Evolutionary conservation across 2,888 invertebrate species (phyloP).

Genomic region (Nemotelus pantherinus): DNA sequence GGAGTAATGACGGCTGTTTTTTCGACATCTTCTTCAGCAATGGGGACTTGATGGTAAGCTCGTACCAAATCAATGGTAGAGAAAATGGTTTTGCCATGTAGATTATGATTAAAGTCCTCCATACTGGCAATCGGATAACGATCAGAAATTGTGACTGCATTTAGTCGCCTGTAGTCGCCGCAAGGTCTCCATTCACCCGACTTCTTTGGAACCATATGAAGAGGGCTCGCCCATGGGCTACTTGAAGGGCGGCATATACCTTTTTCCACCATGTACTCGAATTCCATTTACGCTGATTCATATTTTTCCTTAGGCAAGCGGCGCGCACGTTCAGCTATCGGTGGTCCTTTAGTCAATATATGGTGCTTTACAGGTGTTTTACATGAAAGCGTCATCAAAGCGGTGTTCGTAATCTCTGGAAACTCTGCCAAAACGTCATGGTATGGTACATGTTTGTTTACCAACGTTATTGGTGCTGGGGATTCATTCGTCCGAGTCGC

Average conservation of each 20-base stretch:
- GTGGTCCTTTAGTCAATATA: background rate
- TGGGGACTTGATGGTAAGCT: slow-evolving; percentile 58
- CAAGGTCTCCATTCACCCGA: slow-evolving; percentile 56
- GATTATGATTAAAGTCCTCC: slow-evolving; percentile 33
- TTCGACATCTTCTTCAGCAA: slow-evolving; percentile 54
- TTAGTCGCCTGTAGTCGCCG: slow-evolving; percentile 57
- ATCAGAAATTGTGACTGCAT: slow-evolving; percentile 46
- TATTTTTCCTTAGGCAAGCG: background rate
- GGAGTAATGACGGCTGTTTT: slow-evolving; percentile 58
- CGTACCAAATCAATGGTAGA: slow-evolving; percentile 54
- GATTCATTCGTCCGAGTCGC: background rate
- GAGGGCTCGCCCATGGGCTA: slow-evolving; percentile 61
- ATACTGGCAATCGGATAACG: background rate
- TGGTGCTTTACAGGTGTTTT: background rate
- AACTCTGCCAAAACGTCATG: background rate
- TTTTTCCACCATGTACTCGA: slow-evolving; percentile 37
- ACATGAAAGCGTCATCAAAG: background rate
- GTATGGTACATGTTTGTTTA: background rate
- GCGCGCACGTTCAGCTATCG: background rate
- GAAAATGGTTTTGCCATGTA: slow-evolving; percentile 55
- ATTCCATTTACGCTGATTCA: background rate
- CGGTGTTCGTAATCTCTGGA: background rate
- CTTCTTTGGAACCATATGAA: slow-evolving; percentile 56
- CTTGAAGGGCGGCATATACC: slow-evolving; percentile 61
- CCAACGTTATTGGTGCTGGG: rapidly evolving